phyloP scores from a whole-genome alignment of 2,797 vertebrate genomes.

The Euthynnus affinis region DNA sequence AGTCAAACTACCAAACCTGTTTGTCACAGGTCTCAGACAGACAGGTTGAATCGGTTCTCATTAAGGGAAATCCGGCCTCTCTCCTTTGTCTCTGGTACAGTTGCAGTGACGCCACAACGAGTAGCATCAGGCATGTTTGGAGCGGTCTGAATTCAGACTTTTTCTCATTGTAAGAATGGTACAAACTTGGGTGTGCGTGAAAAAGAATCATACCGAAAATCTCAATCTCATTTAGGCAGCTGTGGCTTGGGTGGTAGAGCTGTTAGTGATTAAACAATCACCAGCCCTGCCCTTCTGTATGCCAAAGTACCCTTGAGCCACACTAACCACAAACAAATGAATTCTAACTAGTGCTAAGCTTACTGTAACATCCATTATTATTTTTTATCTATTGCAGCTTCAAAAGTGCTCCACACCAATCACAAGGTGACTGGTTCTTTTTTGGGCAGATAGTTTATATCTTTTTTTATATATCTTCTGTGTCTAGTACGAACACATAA shows the following conservation, averaged over 20 bases:
- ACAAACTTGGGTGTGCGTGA: neutral
- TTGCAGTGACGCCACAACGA: conserved; percentile 23
- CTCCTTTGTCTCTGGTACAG: neutral
- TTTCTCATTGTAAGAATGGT: neutral
- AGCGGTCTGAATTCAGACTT: neutral
- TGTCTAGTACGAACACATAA: too few relatives aligned
- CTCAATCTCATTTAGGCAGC: too few relatives aligned
- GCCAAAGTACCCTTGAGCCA: neutral
- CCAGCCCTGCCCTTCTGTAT: neutral
- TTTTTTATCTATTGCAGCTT: too few relatives aligned
- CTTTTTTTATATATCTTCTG: too few relatives aligned
- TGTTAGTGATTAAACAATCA: neutral
- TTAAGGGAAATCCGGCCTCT: conserved; percentile 39
- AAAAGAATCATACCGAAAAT: neutral
- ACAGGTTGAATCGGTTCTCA: conserved; percentile 34
- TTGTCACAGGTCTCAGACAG: conserved; percentile 38
- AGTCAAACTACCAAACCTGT: conserved; percentile 45
- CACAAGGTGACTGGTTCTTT: too few relatives aligned
- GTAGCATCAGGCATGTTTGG: conserved; percentile 3
- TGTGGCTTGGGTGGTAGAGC: too few relatives aligned
- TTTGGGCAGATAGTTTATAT: too few relatives aligned
- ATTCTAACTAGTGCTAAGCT: too few relatives aligned
- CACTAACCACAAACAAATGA: neutral
- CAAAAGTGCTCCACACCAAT: too few relatives aligned
- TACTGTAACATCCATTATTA: too few relatives aligned